These are phyloP conservation scores for Catostylus mosaicus DNA, from an alignment of 30 jellyfish, hydroid and myxozoan genomes.

Conservation along the genomic window DNA sequence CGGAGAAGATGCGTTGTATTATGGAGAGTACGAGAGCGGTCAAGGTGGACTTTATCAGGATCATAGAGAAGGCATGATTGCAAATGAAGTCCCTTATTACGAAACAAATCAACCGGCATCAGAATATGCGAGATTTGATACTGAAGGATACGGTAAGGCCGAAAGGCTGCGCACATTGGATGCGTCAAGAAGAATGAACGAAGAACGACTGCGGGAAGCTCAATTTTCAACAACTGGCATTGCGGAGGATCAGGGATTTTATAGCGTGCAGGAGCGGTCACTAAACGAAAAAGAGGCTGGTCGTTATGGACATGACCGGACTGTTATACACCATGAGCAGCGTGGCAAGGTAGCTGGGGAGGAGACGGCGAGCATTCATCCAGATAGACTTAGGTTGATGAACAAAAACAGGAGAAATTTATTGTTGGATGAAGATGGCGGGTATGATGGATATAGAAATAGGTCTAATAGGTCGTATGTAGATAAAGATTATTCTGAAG, in stretches of 20 bases:
- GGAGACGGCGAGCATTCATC: slow-evolving; percentile 4
- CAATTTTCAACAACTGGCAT: too few species aligned
- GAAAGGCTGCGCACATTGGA: slow-evolving; percentile 4
- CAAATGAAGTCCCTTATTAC: background rate
- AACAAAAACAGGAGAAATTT: background rate
- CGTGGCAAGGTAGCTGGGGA: background rate
- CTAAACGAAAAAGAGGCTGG: background rate
- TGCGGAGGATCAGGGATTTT: background rate
- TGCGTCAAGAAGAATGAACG: background rate
- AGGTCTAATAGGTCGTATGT: too few species aligned
- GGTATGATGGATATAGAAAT: too few species aligned
- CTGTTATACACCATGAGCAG: background rate
- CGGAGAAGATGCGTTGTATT: too few species aligned
- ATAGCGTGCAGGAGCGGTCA: background rate
- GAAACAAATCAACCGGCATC: background rate
- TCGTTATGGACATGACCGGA: background rate
- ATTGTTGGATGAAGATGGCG: too few species aligned
- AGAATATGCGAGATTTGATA: too few species aligned
- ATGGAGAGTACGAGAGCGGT: too few species aligned
- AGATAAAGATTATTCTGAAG: too few species aligned
- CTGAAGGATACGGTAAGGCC: background rate
- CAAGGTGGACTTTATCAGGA: background rate
- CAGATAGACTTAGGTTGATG: slow-evolving; percentile 23
- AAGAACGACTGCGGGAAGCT: too few species aligned
- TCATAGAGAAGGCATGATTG: background rate